Conservation (phyloP, 2,113 vertebrate species). For the Probosciger aterrimus region DNA sequence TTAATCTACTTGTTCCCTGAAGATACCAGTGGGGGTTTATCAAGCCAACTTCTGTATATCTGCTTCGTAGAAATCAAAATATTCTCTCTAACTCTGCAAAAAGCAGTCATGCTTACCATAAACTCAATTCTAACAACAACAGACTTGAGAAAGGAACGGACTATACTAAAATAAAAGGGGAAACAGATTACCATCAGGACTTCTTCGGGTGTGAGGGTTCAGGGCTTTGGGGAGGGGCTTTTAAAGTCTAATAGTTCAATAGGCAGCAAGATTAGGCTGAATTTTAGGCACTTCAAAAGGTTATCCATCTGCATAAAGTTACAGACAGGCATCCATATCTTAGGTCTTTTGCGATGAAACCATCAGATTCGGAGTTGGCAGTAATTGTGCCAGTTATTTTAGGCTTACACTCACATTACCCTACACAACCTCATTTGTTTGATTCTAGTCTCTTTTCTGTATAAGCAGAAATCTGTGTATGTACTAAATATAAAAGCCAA, state of each 20-base stretch:
- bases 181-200: not conserved
- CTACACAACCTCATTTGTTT: not conserved
- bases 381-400: not conserved
- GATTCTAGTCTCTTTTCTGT: not conserved
- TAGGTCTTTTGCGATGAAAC: not conserved
- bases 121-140: not conserved
- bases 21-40: conserved; percentile 61
- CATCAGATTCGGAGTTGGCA: not conserved
- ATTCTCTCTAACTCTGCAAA: not conserved
- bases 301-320: not conserved
- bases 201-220: not conserved
- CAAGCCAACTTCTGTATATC: conserved; percentile 56
- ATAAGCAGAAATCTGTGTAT: not conserved
- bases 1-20: conserved; percentile 78
- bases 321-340: fast-evolving
- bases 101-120: not conserved
- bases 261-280: not conserved
- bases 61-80: conserved; percentile 49
- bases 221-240: not conserved
- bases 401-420: not conserved
- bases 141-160: not conserved
- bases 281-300: not conserved
- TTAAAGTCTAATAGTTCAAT: not conserved
- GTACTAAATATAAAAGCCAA: not conserved
- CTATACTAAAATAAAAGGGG: not conserved